Conservation (phyloP, 2,113 vertebrate species). For the Tetrao urogallus region DNA sequence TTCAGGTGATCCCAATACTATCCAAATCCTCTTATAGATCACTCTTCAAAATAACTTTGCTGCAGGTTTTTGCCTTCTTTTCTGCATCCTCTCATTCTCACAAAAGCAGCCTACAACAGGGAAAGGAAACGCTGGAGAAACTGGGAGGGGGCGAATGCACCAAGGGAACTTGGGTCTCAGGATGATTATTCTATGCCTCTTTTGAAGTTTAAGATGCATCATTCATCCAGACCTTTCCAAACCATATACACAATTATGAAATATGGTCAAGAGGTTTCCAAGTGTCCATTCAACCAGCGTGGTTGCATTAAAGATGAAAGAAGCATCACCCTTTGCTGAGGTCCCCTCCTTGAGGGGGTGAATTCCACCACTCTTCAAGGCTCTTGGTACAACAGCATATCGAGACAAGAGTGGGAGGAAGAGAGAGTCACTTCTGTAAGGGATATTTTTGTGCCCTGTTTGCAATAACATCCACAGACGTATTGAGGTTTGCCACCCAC, state of each 20-base stretch:
- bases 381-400: background rate
- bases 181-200: background rate
- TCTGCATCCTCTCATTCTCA: background rate
- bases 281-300: background rate
- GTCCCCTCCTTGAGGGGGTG: background rate
- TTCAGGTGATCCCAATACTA: background rate
- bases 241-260: background rate
- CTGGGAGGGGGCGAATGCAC: background rate
- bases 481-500: background rate
- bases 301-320: background rate
- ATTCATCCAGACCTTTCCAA: background rate
- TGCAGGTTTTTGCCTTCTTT: background rate
- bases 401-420: background rate
- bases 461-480: background rate
- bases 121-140: background rate
- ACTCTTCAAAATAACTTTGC: background rate
- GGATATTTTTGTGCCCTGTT: background rate
- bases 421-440: background rate
- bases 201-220: background rate
- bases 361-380: background rate
- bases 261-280: background rate
- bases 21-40: background rate
- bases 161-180: background rate
- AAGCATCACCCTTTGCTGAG: background rate
- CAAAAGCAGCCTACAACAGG: background rate